Evolutionary conservation across 2,797 vertebrate species (phyloP).

Genomic region (Erithacus rubecula): DNA sequence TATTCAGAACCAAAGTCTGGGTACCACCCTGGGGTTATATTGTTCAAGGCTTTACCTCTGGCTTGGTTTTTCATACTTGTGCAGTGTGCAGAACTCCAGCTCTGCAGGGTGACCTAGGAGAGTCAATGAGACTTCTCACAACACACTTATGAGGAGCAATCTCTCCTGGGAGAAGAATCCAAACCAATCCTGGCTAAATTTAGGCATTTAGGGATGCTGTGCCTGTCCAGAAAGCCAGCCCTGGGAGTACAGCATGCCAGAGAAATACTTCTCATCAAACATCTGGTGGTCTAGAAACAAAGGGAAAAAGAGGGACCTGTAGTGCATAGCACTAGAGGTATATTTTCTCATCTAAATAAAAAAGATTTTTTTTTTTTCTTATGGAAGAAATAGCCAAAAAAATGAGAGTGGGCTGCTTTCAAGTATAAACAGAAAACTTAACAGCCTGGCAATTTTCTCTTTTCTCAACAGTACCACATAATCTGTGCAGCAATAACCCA

Average conservation of each 20-base stretch:
- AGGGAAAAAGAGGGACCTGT: too few species aligned
- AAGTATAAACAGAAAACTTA: neutral
- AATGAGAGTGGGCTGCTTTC: neutral
- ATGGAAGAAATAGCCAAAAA: neutral
- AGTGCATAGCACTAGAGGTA: accelerated
- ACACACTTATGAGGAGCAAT: neutral
- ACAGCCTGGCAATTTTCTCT: neutral
- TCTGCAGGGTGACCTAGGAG: neutral
- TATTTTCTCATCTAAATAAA: neutral
- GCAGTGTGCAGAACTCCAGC: neutral
- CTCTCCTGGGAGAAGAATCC: neutral
- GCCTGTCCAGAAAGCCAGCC: neutral
- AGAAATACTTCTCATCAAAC: neutral
- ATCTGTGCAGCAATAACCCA: neutral
- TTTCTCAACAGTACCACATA: neutral
- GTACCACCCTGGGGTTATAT: neutral
- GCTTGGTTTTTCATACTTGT: neutral
- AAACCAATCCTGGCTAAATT: neutral
- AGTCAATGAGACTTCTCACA: neutral
- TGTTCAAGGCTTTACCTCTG: neutral
- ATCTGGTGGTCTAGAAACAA: neutral
- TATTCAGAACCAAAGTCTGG: neutral
- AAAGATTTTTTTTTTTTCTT: neutral
- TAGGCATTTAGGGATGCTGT: neutral
- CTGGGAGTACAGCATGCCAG: neutral